Evolutionary conservation across 2,797 vertebrate genomes (phyloP), one percentile per base, ranked within the genome.

Genomic region (Buphagus erythrorhynchus): DNA sequence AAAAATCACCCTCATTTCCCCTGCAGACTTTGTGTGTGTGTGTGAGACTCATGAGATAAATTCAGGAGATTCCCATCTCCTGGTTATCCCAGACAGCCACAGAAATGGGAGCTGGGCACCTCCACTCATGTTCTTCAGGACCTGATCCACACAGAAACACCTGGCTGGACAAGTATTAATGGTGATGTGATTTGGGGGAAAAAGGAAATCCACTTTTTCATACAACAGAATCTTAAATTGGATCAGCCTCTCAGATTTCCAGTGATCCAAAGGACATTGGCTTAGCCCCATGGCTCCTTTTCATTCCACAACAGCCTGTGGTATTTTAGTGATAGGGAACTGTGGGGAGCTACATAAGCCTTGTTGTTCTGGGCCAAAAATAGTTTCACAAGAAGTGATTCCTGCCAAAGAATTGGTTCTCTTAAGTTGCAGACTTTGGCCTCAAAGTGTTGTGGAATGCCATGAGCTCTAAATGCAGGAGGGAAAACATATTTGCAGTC

Each of bases 381-480:
- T 90, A 76, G 68, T 91, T 92, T 79, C 61, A 48, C 79, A 92
- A 83, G 89, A 72, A 94, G 31, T 24, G 74, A 28, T 38, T 78
- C n/a, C 51, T 93, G 94, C 92, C 91, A 96, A 89, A 77, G 49
- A 67, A 72, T 3, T 45, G 72, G 68, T 80, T 91, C 93, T 75
- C 76, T 87, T 26, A 77, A 96, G 91, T 88, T 16, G 0, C 73
- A 78, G 90, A 65, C 90, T 93, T 84, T 86, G 94, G 91, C 93
- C 94, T 95, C 66, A 8, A 75, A 93, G 93, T 92, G 93, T 80
- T 69, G 59, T 77, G 91, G 93, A 96, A 97, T 95, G 79, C 62
- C 62, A 21, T 35, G 77, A 65, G 55, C 63, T 85, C 72, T 67
- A 94, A 93, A 94, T 42, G 43, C 81, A 92, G 77, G 72, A 91